Base-by-base conservation (phyloP, 2,888 invertebrate species). In the Eilema depressum region DNA sequence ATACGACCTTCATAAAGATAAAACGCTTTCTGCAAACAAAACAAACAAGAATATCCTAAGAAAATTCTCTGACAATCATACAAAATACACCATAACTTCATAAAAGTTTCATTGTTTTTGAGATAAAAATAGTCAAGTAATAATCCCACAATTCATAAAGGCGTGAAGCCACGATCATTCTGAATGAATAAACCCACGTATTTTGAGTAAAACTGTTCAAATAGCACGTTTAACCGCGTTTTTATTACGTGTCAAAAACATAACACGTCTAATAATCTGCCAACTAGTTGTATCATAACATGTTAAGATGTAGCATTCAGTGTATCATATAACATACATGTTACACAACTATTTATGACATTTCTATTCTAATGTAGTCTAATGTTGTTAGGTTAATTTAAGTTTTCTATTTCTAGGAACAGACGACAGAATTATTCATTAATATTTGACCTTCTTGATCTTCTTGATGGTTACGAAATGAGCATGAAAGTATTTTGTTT, bases 171-270 rank as follows among this genome's bases (percentile, higher is more conserved):
- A 25, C 57, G 23, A 20, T 7, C n/a, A 37, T 65, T 63, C 70
- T 81, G 76, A 83, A 83, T 83, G 83, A 77, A 71, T 56, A 68
- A 41, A 77, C 82, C 79, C 79, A 82, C 82, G 79, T 82, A 81
- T 73, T 71, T 59, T 67, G 63, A 41, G 70, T 73, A 71, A 82
- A 77, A 75, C 75, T 73, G 69, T 74, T 74, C 72, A 75, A 80
- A 79, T 79, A 75, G 74, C 77, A 70, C 69, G 72, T 80, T 75
- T 73, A 77, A 68, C 71, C 60, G 5, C 47, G 26, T 78, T 82
- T 87, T 89, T 86, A 90, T 82, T 85, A 87, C 78, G 79, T 84
- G 86, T 84, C 85, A 84, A 83, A 85, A 88, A 77, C 75, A 77
- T 86, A 71, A 81, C n/a, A 71, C 81, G 82, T 84, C 79, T 79